Percentiles rank a stretch among this genome's conserved stretches.
phyloP scores from a whole-genome alignment of 2,888 invertebrate species.

The Chydorus sphaericus region DNA sequence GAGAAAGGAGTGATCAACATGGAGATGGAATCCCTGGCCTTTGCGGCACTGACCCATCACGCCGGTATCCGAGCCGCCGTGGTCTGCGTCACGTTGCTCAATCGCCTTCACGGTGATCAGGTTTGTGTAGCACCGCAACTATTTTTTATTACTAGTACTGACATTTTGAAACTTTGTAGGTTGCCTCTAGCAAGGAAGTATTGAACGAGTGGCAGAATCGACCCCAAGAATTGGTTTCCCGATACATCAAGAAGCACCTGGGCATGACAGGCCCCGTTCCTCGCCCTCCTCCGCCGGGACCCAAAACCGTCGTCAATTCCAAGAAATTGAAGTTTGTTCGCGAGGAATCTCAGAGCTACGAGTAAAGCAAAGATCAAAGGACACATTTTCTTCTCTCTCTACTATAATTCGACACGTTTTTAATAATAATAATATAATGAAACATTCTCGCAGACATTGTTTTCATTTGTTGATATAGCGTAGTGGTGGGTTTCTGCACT shows the following conservation, averaged over 20 bases:
- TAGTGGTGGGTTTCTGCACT: too few relatives aligned
- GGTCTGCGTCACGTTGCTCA: slow-evolving; percentile 79
- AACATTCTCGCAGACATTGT: too few relatives aligned
- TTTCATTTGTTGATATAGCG: too few relatives aligned
- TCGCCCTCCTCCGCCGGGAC: slow-evolving; percentile 8
- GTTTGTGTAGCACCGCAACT: slow-evolving; percentile 32
- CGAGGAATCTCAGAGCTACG: slow-evolving; percentile 73
- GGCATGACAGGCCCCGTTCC: slow-evolving; percentile 35
- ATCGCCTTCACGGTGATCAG: slow-evolving; percentile 88
- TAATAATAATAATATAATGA: background rate
- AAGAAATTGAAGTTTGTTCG: slow-evolving; percentile 13
- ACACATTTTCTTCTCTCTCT: background rate
- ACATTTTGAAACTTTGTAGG: slow-evolving; percentile 36
- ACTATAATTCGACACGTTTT: background rate
- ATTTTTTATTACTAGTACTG: background rate
- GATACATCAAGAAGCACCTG: slow-evolving; percentile 66
- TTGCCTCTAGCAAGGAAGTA: slow-evolving; percentile 71
- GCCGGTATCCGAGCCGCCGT: slow-evolving; percentile 88
- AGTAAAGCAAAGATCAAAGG: slow-evolving; percentile 38
- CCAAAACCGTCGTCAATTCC: slow-evolving; percentile 11
- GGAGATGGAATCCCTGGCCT: slow-evolving; percentile 91
- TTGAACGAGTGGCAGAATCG: slow-evolving; percentile 80
- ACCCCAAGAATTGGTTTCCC: slow-evolving; percentile 67
- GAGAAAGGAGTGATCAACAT: slow-evolving; percentile 79
- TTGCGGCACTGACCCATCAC: slow-evolving; percentile 83